A percentile compares a stretch with the other conserved stretches of the same genome.
These are phyloP conservation scores for Yponomeuta sedellus DNA, from an alignment of 2,888 invertebrate species.

Conservation along the genomic window DNA sequence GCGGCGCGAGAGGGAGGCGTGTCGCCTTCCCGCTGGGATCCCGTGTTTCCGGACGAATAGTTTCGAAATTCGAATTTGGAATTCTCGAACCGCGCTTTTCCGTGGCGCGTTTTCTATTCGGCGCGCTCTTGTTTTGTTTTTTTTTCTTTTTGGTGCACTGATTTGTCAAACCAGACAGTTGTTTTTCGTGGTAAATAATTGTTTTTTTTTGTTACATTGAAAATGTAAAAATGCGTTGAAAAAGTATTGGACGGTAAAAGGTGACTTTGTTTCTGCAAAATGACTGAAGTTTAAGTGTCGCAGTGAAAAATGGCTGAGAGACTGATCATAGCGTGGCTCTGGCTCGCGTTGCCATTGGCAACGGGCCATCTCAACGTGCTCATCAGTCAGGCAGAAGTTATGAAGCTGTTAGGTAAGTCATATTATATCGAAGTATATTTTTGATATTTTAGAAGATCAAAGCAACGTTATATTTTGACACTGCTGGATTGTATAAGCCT, in stretches of 20 bases:
- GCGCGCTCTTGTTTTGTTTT: slow-evolving; percentile 16
- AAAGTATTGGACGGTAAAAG: neutral
- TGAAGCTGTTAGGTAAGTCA: slow-evolving; percentile 85
- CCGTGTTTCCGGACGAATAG: slow-evolving; percentile 36
- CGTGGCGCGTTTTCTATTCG: slow-evolving; percentile 12
- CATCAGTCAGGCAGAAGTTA: slow-evolving; percentile 87
- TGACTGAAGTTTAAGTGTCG: slow-evolving; percentile 14
- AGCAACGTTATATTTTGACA: too few species aligned
- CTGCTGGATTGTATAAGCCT: too few species aligned
- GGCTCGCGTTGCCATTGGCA: slow-evolving; percentile 72
- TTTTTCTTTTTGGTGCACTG: slow-evolving; percentile 12
- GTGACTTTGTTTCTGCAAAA: neutral
- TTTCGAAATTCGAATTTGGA: slow-evolving; percentile 34
- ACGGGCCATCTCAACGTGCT: slow-evolving; percentile 86
- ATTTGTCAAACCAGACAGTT: neutral
- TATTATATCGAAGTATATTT: slow-evolving; percentile 9
- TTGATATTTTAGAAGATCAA: too few species aligned
- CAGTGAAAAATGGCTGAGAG: slow-evolving; percentile 34
- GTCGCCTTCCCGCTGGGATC: slow-evolving; percentile 19
- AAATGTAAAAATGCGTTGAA: neutral
- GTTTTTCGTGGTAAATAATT: neutral
- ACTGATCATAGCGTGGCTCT: slow-evolving; percentile 60
- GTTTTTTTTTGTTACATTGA: neutral
- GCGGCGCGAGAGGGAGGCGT: slow-evolving; percentile 21
- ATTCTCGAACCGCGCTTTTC: slow-evolving; percentile 21